Base-by-base conservation (phyloP, 2,797 vertebrate species). In the Gymnoscopelus microlampas region DNA sequence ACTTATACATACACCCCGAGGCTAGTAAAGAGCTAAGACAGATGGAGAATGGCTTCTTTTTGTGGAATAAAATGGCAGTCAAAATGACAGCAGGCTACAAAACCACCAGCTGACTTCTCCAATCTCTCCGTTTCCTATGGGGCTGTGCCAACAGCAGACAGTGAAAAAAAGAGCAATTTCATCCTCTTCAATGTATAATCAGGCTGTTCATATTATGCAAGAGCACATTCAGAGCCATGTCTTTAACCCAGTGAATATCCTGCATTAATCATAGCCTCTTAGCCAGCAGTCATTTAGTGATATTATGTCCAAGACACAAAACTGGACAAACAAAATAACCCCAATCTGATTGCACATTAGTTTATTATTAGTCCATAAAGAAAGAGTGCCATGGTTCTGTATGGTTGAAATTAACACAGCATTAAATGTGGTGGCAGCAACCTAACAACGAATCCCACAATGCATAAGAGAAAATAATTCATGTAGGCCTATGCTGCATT, bases 61-160 rank as follows among this genome's bases (percentile, higher is more conserved):
- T 73, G 63, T 67, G 79, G 68, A 71, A 77, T 68, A 78, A 70
- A 74, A 78, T 61, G 65, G 65, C 67, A 63, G 61, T 66, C n/a
- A 67, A 64, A 67, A 67, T 65, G 61, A 82, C 57, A 69, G 75
- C 70, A 70, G 66, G 59, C 68, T 67, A 82, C 58, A 68, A 60
- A 70, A 54, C 74, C 77, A 55, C 58, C 68, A 67, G 73, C 62
- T 68, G 53, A 71, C 66, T 61, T 26, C 53, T 74, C 71, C 61
- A 63, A 65, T 68, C 58, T 66, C 49, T 53, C 14, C 19, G 53
- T 49, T 6, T 49, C 32, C 13, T 19, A 53, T 29, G 29, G 53
- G 15, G 12, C 44, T 19, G 26, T 8, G 39, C 0, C 54, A 60
- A 39, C 48, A 50, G 35, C n/a, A 10, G 32, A 12, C 15, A 19